These are phyloP conservation scores for Apeira syringaria DNA, from an alignment of 2,888 invertebrate species.

Conservation along the genomic window DNA sequence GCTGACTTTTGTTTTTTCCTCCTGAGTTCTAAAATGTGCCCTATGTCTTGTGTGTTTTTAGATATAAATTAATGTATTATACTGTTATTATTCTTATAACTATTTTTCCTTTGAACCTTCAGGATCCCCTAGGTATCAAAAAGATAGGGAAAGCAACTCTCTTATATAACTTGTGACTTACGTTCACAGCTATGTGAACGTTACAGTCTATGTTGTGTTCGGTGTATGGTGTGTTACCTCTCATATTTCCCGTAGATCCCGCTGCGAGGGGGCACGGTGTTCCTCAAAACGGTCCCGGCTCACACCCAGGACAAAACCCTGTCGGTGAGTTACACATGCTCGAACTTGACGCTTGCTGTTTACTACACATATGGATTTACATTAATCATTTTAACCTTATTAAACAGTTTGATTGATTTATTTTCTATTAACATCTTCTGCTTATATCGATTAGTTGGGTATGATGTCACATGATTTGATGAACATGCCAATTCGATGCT, in stretches of 20 bases:
- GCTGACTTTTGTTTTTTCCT: too few relatives aligned
- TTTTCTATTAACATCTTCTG: not conserved
- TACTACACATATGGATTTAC: conserved; percentile 5
- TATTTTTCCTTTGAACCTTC: too few relatives aligned
- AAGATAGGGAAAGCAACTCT: too few relatives aligned
- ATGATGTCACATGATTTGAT: not conserved
- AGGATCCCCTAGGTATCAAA: too few relatives aligned
- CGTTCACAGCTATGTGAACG: too few relatives aligned
- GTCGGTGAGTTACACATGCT: conserved; percentile 22
- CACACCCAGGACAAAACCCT: conserved; percentile 5
- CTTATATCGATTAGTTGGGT: not conserved
- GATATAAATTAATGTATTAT: too few relatives aligned
- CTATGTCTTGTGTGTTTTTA: too few relatives aligned
- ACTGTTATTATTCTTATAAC: too few relatives aligned
- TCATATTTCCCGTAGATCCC: conserved; percentile 13
- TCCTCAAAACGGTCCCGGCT: conserved; percentile 12
- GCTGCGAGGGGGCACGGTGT: conserved; percentile 4
- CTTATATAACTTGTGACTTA: too few relatives aligned
- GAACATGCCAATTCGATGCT: not conserved
- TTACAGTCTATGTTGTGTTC: too few relatives aligned
- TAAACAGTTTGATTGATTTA: conserved; percentile 6
- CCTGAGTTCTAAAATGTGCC: too few relatives aligned
- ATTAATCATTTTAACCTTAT: conserved; percentile 18
- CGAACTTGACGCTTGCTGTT: conserved; percentile 5
- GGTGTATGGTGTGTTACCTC: too few relatives aligned